Base-by-base conservation (phyloP, 1,140 invertebrate genomes). In the Plodia interpunctella region DNA sequence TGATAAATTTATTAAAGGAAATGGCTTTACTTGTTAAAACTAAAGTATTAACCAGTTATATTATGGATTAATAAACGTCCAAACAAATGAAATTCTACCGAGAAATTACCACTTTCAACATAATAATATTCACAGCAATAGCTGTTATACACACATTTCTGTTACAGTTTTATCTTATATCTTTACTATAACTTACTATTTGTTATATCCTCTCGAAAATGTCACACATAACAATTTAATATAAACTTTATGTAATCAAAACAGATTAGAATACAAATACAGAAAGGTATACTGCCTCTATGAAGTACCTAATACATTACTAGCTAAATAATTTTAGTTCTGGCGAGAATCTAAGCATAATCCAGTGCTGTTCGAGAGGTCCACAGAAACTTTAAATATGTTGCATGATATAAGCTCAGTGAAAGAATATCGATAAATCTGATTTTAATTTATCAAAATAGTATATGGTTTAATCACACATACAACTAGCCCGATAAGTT, bases 221-320 rank as follows among this genome's bases (percentile, higher is more conserved):
- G 59, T 62, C 59, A 60, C 50, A 53, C 5, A 50, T 25, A 21
- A 65, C 66, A 66, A 72, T 72, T 66, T 66, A 74, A 57, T 62
- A 20, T 21, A 57, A 49, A 64, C 63, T 74, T 72, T 62, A 77
- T 63, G 63, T 62, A 60, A 17, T 17, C 15, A 60, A 60, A 55
- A 57, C 44, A 44, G 50, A 60, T 65, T 55, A 25, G 55, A 57
- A 55, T 49, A 32, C 35, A 55, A 35, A 44, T 44, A 6, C 8
- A 44, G 38, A 15, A 44, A 44, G 38, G n/a, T 44, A 10, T 11
- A 15, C 38, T 15, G 38, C 15, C 38, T 15, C 38, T 15, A 44
- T 44, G 13, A 44, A 44, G 5, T 44, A 17, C 5, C 38, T 44
- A 17, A 44, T 44, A 3, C n/a, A 44, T 44, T 44, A 10, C n/a